Evolutionary conservation across 2,888 invertebrate genomes (phyloP).

Genomic region (Oscheius myriophilus): DNA sequence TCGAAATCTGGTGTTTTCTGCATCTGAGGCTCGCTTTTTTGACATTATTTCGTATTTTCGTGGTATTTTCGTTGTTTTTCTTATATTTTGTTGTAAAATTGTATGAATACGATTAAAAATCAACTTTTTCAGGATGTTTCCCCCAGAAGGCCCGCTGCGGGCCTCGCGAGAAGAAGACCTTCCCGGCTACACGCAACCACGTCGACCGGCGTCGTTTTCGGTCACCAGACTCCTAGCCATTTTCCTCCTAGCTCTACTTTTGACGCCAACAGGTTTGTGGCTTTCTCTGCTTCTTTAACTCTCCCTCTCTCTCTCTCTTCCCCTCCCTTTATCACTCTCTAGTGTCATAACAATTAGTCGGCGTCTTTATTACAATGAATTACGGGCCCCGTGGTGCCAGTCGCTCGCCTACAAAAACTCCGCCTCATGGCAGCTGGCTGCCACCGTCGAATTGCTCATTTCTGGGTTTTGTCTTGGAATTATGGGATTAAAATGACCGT

Average conservation of each 20-base stretch:
- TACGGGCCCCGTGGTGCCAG: conserved; percentile 19
- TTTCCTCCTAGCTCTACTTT: conserved; percentile 1
- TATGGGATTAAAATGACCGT: too few species aligned
- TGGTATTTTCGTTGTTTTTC: neutral
- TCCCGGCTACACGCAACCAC: conserved; percentile 8
- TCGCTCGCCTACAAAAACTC: too few species aligned
- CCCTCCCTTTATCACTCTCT: neutral
- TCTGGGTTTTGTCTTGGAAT: too few species aligned
- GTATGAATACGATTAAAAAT: too few species aligned
- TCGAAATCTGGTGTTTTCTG: too few species aligned
- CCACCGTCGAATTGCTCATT: too few species aligned
- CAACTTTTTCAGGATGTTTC: conserved; percentile 8
- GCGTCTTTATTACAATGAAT: conserved; percentile 22
- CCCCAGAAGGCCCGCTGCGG: neutral
- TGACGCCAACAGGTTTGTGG: conserved; percentile 16
- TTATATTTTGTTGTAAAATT: neutral
- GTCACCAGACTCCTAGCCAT: neutral
- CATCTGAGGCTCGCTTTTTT: too few species aligned
- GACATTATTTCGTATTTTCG: neutral
- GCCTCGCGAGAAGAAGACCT: conserved; percentile 22
- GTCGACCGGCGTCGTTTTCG: neutral
- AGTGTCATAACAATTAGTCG: conserved; percentile 17
- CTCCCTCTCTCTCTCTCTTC: neutral
- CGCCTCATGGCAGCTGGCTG: too few species aligned
- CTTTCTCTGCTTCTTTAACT: neutral